Percentiles rank a stretch among this genome's conserved stretches.
Evolutionary conservation across 1,140 invertebrate species (phyloP).

Genomic region (Stenopsyche tienmushanensis): DNA sequence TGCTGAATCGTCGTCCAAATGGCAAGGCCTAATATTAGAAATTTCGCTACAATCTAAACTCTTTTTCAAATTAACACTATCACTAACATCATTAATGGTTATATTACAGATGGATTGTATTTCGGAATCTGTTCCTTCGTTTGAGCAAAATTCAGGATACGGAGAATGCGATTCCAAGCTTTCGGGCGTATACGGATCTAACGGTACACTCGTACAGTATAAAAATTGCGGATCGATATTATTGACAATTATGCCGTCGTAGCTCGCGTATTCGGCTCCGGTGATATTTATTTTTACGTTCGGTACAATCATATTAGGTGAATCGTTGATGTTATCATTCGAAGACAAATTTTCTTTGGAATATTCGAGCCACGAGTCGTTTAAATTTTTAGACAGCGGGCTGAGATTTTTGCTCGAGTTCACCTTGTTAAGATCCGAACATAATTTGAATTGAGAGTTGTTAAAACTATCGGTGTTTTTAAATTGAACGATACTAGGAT

Average conservation of each 20-base stretch:
- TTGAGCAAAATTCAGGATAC: slow-evolving; percentile 53
- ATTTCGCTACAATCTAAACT: neutral
- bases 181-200: slow-evolving; percentile 76
- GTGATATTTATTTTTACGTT: slow-evolving; percentile 57
- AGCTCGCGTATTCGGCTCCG: slow-evolving; percentile 52
- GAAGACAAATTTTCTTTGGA: slow-evolving; percentile 26
- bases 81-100: slow-evolving; percentile 33
- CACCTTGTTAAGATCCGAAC: neutral
- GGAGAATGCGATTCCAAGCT: slow-evolving; percentile 74
- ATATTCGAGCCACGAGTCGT: neutral
- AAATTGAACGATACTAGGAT: slow-evolving; percentile 43
- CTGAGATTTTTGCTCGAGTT: neutral
- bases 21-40: slow-evolving; percentile 27
- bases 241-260: slow-evolving; percentile 55
- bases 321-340: slow-evolving; percentile 22
- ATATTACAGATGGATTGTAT: slow-evolving; percentile 40
- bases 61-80: slow-evolving; percentile 39
- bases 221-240: slow-evolving; percentile 57
- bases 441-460: neutral
- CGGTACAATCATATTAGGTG: slow-evolving; percentile 47
- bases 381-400: slow-evolving; percentile 14
- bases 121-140: slow-evolving; percentile 35
- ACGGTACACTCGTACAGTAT: slow-evolving; percentile 46
- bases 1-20: slow-evolving; percentile 22
- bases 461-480: neutral